These are phyloP conservation scores for Emesis russula DNA, from an alignment of 2,888 invertebrate genomes.

Conservation along the genomic window DNA sequence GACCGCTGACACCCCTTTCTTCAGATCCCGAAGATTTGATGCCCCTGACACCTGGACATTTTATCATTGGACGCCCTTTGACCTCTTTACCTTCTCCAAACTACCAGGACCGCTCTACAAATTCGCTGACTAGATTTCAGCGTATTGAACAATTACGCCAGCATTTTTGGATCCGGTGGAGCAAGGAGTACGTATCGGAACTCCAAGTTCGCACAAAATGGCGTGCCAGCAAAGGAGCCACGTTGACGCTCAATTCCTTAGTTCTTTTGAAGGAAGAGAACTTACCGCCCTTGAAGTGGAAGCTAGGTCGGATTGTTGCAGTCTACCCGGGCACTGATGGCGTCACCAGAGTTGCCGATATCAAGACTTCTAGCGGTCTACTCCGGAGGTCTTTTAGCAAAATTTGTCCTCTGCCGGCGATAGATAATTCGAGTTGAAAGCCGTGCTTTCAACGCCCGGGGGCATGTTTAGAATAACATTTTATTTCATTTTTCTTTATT, in stretches of 20 bases:
- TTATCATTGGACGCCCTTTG: neutral
- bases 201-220: neutral
- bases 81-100: neutral
- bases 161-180: neutral
- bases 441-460: conserved; percentile 42
- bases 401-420: neutral
- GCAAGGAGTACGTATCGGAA: neutral
- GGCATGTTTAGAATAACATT: conserved; percentile 24
- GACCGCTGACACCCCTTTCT: neutral
- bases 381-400: neutral
- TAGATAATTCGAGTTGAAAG: conserved; percentile 33
- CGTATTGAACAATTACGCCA: neutral
- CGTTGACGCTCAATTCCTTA: neutral
- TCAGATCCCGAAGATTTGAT: neutral
- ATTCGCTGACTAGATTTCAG: neutral
- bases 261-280: neutral
- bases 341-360: neutral
- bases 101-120: neutral
- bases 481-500: too few species aligned
- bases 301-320: neutral
- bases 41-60: neutral
- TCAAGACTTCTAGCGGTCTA: neutral
- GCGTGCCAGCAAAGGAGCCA: neutral
- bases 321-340: neutral
- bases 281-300: neutral